These are phyloP conservation scores for Trypoxylon attenuatum DNA, from an alignment of 2,888 invertebrate species.

Conservation along the genomic window DNA sequence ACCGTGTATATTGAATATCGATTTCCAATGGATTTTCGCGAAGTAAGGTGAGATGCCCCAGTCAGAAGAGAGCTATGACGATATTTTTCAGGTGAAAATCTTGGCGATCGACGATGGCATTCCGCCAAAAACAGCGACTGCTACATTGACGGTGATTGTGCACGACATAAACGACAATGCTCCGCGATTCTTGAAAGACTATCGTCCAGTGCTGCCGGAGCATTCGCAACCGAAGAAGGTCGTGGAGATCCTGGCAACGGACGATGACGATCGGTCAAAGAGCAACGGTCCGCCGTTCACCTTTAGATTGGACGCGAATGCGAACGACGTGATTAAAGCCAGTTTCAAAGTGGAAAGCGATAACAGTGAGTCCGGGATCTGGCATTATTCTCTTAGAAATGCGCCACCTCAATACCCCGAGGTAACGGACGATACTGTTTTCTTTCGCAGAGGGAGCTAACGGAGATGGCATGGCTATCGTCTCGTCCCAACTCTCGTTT, in stretches of 20 bases:
- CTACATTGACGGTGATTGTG: conserved; percentile 94
- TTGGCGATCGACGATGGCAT: conserved; percentile 96
- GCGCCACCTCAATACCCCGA: not conserved
- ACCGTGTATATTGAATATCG: too few relatives aligned
- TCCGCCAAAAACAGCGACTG: conserved; percentile 94
- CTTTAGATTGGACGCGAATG: conserved; percentile 93
- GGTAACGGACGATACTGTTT: conserved; percentile 10
- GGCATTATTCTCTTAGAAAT: too few relatives aligned
- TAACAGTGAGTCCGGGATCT: conserved; percentile 92
- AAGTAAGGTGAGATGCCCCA: too few relatives aligned
- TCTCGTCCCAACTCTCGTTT: conserved; percentile 94
- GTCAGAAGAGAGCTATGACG: too few relatives aligned
- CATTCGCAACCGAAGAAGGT: conserved; percentile 94
- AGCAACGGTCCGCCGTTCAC: conserved; percentile 98
- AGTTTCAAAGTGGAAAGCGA: conserved; percentile 98
- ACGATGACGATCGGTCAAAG: conserved; percentile 94
- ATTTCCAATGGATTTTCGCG: too few relatives aligned
- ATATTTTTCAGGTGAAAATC: conserved; percentile 83
- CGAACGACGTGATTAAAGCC: conserved; percentile 93
- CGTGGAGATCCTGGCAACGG: conserved; percentile 93
- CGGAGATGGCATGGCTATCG: conserved; percentile 97
- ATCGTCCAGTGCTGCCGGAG: conserved; percentile 93
- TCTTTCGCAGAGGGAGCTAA: conserved; percentile 88
- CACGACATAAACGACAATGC: conserved; percentile 97
- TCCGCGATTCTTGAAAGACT: conserved; percentile 94